Percentiles rank a stretch among this genome's conserved stretches.
phyloP scores from a whole-genome alignment of 1,140 invertebrate genomes.

The Papilio xuthus region DNA sequence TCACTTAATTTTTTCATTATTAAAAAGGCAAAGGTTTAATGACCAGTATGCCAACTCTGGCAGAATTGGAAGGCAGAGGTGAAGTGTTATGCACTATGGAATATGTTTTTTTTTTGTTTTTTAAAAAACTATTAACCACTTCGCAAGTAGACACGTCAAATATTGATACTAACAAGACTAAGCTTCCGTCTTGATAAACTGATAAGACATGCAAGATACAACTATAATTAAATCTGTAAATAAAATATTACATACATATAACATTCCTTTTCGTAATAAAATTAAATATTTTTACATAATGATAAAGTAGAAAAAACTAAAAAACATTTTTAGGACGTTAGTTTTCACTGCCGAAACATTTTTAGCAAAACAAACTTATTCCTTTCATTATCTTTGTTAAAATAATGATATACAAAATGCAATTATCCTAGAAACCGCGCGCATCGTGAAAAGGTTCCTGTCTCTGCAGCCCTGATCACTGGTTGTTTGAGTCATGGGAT shows the following conservation, averaged over 20 bases:
- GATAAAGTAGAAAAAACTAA: too few species aligned
- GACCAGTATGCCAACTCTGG: too few species aligned
- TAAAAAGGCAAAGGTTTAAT: too few species aligned
- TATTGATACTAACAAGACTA: constrained; percentile 1
- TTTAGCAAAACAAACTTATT: not conserved
- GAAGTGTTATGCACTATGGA: not conserved
- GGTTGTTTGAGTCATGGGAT: too few species aligned
- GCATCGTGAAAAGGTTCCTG: too few species aligned
- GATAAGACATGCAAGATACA: not conserved
- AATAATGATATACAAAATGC: too few species aligned
- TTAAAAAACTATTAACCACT: not conserved
- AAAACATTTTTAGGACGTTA: not conserved
- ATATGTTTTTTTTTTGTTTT: not conserved
- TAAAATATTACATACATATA: not conserved
- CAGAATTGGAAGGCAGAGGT: too few species aligned
- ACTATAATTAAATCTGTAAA: not conserved
- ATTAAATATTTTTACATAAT: not conserved
- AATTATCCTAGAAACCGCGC: too few species aligned
- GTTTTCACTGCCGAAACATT: not conserved
- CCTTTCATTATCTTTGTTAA: not conserved
- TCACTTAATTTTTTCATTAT: too few species aligned
- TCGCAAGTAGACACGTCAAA: not conserved
- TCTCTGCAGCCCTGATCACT: too few species aligned
- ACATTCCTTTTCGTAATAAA: not conserved
- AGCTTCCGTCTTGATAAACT: constrained; percentile 22